Base-by-base conservation (phyloP, 1,140 invertebrate species). In the Penaeus japonicus region DNA sequence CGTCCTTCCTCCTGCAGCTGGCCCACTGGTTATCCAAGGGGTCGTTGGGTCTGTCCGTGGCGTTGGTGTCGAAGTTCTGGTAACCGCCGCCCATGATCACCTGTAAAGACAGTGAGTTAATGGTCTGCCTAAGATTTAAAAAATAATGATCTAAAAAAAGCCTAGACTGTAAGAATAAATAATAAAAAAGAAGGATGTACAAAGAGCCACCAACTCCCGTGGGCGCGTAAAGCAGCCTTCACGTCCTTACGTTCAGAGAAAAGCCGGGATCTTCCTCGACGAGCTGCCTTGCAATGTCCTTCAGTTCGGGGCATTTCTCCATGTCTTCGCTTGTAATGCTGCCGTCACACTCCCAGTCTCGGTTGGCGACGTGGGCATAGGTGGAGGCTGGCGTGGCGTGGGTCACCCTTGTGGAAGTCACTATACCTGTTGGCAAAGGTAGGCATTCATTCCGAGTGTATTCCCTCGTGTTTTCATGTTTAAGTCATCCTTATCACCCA, bases 381-480 rank as follows among this genome's bases (percentile, higher is more conserved):
- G 85, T 15, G 0, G 75, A 96, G 0, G 95, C 95, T 0, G 96
- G 96, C 0, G 96, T 95, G 0, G 96, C 96, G 91, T 97, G 96
- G 0, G 96, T 97, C 5, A 97, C 94, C 35, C 96, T 92, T 0
- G 96, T 96, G 0, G 95, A 97, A 2, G 96, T 97, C 12, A 97
- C 96, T 53, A 91, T 65, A 73, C 89, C 90, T 91, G 90, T 80
- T 57, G 20, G n/a, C 78, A 83, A 70, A 47, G 73, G 70, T 32
- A 20, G 54, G n/a, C 27, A 32, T 35, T 18, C 22, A 30, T 15
- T 27, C 17, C 24, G 15, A 12, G 24, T 32, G 10, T 17, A 15
- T 10, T 73, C 24, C 39, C 32, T 18, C 32, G 35, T 79, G 4
- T 7, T 47, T 27, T 79, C 35, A 30, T 32, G 7, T 18, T 18